Evolutionary conservation across 2,888 invertebrate species (phyloP), one percentile per base, ranked within the genome.

Genomic region (Himalopsyche kuldschensis): DNA sequence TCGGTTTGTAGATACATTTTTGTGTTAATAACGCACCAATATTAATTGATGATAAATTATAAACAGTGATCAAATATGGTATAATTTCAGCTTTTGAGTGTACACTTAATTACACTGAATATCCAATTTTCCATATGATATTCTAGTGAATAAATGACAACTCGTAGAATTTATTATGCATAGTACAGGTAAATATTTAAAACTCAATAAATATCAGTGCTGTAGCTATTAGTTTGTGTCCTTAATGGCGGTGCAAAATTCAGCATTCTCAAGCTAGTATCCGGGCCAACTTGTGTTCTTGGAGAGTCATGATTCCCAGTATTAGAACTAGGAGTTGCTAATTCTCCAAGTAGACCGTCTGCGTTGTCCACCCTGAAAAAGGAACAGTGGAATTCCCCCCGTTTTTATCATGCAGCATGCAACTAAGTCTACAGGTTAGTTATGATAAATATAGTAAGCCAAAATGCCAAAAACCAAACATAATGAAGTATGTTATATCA

Each of bases 321-420:
- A 10, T 27, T 35, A 15, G n/a, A 6, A 4, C 0, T 0, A 8
- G 10, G 27, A 78, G 48, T 0, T 8, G 81, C 20, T 31, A 75
- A 46, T 17, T 5, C 10, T 32, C n/a, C 41, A 69, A 85, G 63
- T 5, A 78, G 75, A 30, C 75, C 82, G 46, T 82, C 78, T 4
- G 47, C 79, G 30, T 63, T 85, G 55, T 55, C 79, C 35, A 69
- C 41, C 48, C 85, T 85, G 84, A 69, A 85, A 85, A 81, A 31
- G 46, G 78, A 85, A 81, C 35, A 48, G 76, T 55, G 79, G 79
- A 85, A 82, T 75, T 82, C 81, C 82, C 86, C 86, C 84, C 84
- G 69, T 75, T 82, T 85, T 86, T 79, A 84, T 75, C 86, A 86
- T 86, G 84, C 84, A 84, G 77, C 86, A 86, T 86, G 86, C 86